phyloP scores from a whole-genome alignment of 2,888 invertebrate genomes.

The Cancer borealis region DNA sequence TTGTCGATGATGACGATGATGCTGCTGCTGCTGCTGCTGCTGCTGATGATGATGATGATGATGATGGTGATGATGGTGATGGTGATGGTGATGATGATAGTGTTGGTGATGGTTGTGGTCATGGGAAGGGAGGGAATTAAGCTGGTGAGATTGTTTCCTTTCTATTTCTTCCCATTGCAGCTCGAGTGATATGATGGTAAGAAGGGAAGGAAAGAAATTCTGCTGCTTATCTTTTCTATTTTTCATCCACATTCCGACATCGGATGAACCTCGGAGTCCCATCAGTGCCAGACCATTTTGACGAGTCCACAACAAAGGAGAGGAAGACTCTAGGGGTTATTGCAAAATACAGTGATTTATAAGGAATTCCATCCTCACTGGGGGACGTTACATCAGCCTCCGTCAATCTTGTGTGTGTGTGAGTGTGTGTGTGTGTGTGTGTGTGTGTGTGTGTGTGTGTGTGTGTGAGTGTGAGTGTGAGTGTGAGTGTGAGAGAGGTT shows the following conservation, averaged over 20 bases:
- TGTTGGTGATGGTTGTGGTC: not conserved
- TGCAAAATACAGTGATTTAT: not conserved
- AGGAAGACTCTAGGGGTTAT: not conserved
- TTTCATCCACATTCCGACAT: not conserved
- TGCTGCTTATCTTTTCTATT: not conserved
- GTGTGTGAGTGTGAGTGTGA: not conserved
- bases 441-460: slow-evolving; percentile 40
- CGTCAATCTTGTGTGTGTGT: not conserved
- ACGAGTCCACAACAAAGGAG: not conserved
- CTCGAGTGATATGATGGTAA: not conserved
- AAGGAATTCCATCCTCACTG: not conserved
- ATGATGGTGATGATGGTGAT: not conserved
- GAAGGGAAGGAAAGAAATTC: too few species aligned
- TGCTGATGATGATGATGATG: not conserved
- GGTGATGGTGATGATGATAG: not conserved
- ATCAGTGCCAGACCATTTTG: not conserved
- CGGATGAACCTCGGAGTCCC: not conserved
- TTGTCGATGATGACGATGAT: not conserved
- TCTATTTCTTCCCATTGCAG: too few species aligned
- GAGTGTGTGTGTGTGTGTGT: slow-evolving; percentile 37
- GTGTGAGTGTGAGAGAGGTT: not conserved
- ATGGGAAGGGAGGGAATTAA: not conserved
- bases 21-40: not conserved
- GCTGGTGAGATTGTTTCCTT: not conserved
- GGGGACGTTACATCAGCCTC: not conserved